Base-by-base conservation (phyloP, 2,888 invertebrate genomes). In the Omphaloscelis lunosa region DNA sequence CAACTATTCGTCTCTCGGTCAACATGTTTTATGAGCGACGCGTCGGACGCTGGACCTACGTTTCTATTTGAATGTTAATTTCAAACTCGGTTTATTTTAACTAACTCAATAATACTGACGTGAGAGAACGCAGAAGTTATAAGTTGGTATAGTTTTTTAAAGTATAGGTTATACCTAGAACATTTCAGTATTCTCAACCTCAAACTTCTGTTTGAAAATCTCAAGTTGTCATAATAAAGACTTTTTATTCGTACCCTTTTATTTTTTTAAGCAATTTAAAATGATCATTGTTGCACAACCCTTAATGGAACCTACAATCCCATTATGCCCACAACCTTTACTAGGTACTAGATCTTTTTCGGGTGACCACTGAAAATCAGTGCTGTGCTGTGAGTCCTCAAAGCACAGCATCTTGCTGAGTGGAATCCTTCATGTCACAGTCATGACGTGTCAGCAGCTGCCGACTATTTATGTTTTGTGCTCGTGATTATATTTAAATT, bases 1-100 rank as follows among this genome's bases (percentile, higher is more conserved):
- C 95, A 96, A 95, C 94, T 95, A 96, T 96, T 95, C 95, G 96
- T 94, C 93, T 94, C 93, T 93, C 88, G 84, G 94, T 93, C 95
- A 94, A 95, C 93, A 95, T 87, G 92, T 93, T 96, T 96, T 96
- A 96, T 93, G 96, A 94, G 94, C 91, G 91, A 91, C 92, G 92
- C 90, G 89, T 89, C 91, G 91, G 90, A 91, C 89, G 91, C 91
- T 92, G 91, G 91, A 84, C 77, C 81, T 82, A 92, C 91, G 95
- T 96, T 96, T 96, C 95, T 96, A 96, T 96, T 96, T 96, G 94
- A 95, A 95, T 95, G 94, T 92, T 93, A 94, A 95, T 95, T 95
- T 94, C 91, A 92, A 94, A 93, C 92, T 91, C 83, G 88, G 93
- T 92, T 95, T 93, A 94, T 93, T 94, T 94, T 91, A 92, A 93